A percentile compares a stretch with the other conserved stretches of the same genome.
Conservation (phyloP, 2,888 invertebrate genomes). For the Nesidiocoris tenuis region DNA sequence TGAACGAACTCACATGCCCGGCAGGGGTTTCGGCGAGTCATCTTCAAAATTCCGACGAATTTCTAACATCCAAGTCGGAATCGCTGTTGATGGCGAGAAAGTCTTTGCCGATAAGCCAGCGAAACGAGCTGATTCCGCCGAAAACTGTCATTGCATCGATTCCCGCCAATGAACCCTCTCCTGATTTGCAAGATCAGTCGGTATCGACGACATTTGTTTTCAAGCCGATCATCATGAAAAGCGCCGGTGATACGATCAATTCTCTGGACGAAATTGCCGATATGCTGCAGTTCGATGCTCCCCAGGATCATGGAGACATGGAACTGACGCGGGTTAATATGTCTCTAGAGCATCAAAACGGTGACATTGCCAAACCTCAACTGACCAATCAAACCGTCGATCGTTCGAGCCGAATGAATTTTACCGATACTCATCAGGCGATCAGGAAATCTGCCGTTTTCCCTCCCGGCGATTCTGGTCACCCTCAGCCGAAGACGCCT, state of each 20-base stretch:
- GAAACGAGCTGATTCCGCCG: neutral
- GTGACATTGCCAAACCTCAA: neutral
- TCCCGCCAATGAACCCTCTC: neutral
- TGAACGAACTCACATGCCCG: constrained; percentile 18
- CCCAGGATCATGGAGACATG: neutral
- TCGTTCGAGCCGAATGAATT: neutral
- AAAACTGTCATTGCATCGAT: neutral
- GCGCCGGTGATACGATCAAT: neutral
- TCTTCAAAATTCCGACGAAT: neutral
- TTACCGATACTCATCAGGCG: neutral
- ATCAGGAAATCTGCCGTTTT: too few relatives aligned
- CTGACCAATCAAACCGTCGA: neutral
- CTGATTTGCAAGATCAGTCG: neutral
- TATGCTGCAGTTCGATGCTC: neutral
- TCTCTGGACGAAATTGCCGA: too few relatives aligned
- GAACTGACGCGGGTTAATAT: neutral
- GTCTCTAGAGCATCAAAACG: neutral
- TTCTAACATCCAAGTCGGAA: neutral
- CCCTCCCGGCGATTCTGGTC: neutral
- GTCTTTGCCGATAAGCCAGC: neutral
- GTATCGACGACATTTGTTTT: neutral
- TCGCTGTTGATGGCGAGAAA: neutral
- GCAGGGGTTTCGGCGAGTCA: neutral
- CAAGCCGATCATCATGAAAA: neutral
- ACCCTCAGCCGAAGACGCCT: neutral